Base-by-base conservation (phyloP, 2,888 invertebrate genomes). In the Drosophila parthenogenetica region DNA sequence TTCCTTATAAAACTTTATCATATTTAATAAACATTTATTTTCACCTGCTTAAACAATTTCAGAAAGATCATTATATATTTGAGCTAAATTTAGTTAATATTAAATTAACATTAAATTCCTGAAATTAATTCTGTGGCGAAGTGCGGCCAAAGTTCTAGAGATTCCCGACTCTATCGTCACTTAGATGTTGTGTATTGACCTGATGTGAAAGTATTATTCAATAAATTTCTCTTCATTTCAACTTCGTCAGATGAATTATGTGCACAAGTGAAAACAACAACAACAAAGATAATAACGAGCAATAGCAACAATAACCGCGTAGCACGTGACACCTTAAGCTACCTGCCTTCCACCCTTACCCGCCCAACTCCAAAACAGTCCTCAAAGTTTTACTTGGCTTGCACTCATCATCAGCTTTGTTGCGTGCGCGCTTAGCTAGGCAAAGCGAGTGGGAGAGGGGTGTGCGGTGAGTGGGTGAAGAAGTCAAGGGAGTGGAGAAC, bases 161-260 rank as follows among this genome's bases (percentile, higher is more conserved):
- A 29, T 13, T 35, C 29, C n/a, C 29, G 54, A 53, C 59, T 42
- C 51, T 43, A 48, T 13, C 45, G 35, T 13, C 29, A 16, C 17
- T 19, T 16, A 14, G 19, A 8, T 11, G 53, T 29, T 68, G 64
- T 64, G 62, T 60, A 65, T 76, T 76, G 76, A 72, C 72, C 72
- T 49, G 59, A 60, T 68, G 68, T 51, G 54, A 76, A 72, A 65
- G 72, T 76, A 85, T 87, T 89, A 83, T 89, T 87, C 80, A 88
- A 88, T 88, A 89, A 89, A 88, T 88, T 89, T 79, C 79, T 80
- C 74, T 73, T 79, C 81, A 77, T 78, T 77, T 72, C 81, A 74
- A 74, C 71, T 75, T 62, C 69, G 80, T 69, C 62, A 77, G 77
- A 87, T 89, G 82, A 87, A 82, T 88, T 84, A 89, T 85, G 72